Evolutionary conservation across 2,888 invertebrate species (phyloP).

Genomic region (Acanthosepion lycidas): DNA sequence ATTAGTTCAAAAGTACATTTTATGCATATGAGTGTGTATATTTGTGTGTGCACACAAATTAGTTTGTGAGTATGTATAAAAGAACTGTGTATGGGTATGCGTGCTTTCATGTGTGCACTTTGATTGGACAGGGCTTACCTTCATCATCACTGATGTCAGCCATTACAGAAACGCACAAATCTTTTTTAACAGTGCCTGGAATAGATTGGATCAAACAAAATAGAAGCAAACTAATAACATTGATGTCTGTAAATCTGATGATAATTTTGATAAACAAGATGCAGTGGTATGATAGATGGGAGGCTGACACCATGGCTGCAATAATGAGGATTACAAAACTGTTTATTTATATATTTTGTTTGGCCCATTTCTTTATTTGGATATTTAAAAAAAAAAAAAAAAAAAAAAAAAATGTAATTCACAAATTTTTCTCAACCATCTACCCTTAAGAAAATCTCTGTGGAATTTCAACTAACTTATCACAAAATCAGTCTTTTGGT

Average conservation of each 20-base stretch:
- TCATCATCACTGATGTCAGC: conserved; percentile 13
- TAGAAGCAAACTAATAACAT: not conserved
- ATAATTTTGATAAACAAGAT: not conserved
- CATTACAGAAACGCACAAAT: not conserved
- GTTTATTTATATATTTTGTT: too few relatives aligned
- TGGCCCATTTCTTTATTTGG: too few relatives aligned
- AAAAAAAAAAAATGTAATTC: too few relatives aligned
- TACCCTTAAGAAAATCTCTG: too few relatives aligned
- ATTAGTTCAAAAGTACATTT: not conserved
- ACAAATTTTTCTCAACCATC: too few relatives aligned
- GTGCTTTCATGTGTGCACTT: not conserved
- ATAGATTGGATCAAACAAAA: not conserved
- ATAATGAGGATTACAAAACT: too few relatives aligned
- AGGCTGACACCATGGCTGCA: too few relatives aligned
- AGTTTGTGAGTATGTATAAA: not conserved
- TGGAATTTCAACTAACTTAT: too few relatives aligned
- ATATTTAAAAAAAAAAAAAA: too few relatives aligned
- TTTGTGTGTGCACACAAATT: not conserved
- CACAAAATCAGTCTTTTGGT: too few relatives aligned
- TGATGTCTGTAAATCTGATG: not conserved
- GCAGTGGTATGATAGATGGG: too few relatives aligned
- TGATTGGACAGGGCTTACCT: not conserved
- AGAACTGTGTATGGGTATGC: not conserved
- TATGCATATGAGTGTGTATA: not conserved
- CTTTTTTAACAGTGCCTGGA: not conserved